Base-by-base conservation (phyloP, 2,797 vertebrate genomes). In the Manis pentadactyla region DNA sequence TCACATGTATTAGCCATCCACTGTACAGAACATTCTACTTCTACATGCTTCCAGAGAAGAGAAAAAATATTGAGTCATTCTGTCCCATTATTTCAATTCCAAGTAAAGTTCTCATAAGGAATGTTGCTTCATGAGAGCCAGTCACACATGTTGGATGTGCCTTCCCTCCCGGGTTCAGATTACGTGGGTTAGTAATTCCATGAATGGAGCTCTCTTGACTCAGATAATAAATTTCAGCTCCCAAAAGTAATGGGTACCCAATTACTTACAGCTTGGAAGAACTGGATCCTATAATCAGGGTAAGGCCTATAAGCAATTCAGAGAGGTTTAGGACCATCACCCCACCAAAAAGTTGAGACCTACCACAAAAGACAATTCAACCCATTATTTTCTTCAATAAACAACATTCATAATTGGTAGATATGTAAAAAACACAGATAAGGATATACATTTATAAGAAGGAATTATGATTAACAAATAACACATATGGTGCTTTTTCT, bases 181-280 rank as follows among this genome's bases (percentile, higher is more conserved):
- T 61, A 66, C 21, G 2, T 61, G 18, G 23, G 11, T 64, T 42
- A 83, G 3, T 74, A 42, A 63, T 89, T 87, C 34, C 66, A 61
- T 71, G 34, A 53, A 74, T 46, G 61, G 49, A 37, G 3, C 11
- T 87, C 49, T 84, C 37, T 77, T 77, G 61, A 77, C 21, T 73
- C 29, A 29, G n/a, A 89, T 64, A 57, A 93, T 95, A 84, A 93
- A 96, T 14, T 61, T 8, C 55, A 86, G 19, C 15, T 93, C 27
- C 34, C 77, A 2, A 69, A 90, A 74, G 46, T 87, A 61, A 92
- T 12, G 86, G 74, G 61, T n/a, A 78, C 23, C 37, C 31, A 74
- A 0, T 42, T 46, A 46, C 46, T 46, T 46, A 46, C 37, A 46
- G 46, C 42, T 81, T 91, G 6, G 29, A 90, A 87, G 9, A 75